Evolutionary conservation across 2,797 vertebrate genomes (phyloP).

Genomic region (Rhadinocentrus ornatus): DNA sequence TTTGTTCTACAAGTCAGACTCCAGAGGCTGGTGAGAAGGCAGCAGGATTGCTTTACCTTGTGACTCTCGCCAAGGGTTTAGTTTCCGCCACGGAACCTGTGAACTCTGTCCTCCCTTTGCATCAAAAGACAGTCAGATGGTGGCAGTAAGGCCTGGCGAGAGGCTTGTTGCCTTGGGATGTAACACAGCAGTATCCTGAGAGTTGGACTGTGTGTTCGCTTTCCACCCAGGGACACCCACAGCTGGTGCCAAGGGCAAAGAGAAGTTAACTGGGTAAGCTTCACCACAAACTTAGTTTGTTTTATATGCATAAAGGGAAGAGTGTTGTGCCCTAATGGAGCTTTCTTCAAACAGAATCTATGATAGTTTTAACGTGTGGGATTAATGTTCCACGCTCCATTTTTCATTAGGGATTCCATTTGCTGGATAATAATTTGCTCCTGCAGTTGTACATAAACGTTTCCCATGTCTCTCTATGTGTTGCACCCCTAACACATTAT

Average conservation of each 20-base stretch:
- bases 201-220: conserved; percentile 38
- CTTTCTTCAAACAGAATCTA: conserved; percentile 65
- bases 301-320: conserved; percentile 61
- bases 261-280: conserved; percentile 49
- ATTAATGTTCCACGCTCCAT: conserved; percentile 25
- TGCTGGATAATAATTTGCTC: conserved; percentile 21
- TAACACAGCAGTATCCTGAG: conserved; percentile 11
- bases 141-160: conserved; percentile 26
- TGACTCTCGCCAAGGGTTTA: conserved; percentile 38
- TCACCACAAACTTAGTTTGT: conserved; percentile 59
- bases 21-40: conserved; percentile 47
- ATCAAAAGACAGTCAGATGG: conserved; percentile 40
- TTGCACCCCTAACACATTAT: conserved; percentile 7
- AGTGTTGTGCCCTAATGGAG: conserved; percentile 50
- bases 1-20: conserved; percentile 74
- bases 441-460: not conserved
- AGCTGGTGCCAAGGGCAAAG: conserved; percentile 49
- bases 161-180: conserved; percentile 35
- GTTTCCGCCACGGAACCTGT: conserved; percentile 6
- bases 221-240: conserved; percentile 37
- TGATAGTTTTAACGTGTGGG: conserved; percentile 64
- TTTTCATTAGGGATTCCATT: conserved; percentile 21
- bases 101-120: conserved; percentile 31
- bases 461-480: conserved; percentile 12
- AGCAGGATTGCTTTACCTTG: conserved; percentile 32